Base-by-base conservation (phyloP, 1,140 invertebrate genomes). In the Wasmannia auropunctata region DNA sequence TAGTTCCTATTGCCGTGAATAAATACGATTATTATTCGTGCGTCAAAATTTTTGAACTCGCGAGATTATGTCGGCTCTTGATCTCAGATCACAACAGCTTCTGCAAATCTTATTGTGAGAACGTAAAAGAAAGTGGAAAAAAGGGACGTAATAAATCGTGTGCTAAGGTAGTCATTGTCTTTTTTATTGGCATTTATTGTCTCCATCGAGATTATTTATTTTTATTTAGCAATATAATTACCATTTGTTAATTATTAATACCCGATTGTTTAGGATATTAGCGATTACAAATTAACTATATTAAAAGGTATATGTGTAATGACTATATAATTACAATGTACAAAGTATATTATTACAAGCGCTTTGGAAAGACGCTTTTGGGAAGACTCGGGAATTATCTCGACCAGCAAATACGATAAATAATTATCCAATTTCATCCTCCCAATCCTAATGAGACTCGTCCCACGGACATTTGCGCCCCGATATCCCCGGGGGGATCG, bases 1-100 rank as follows among this genome's bases (percentile, higher is more conserved):
- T 14, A 25, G 10, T 56, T 80, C 70, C 63, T 25, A 54, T 80
- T 49, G 46, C 31, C 4, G 16, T 25, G 34, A 70, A 80, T 80
- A 70, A 70, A 80, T 69, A 69, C 34, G 3, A 3, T 28, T 69
- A 80, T 80, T 69, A 80, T 70, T 56, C 31, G n/a, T 67, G 31
- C 46, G 31, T 80, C 22, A 25, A 80, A 69, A 67, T 49, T 69
- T 67, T 69, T 67, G 31, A 67, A 54, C 16, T 40, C 46, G 28
- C 16, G 14, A 69, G 31, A 80, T 70, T 77, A 63, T 43, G n/a
- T 11, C 22, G 46, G 37, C 40, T 22, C 10, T 6, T 69, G 22
- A 37, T 37, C 19, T 80, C 63, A 25, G 6, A 54, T n/a, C 19
- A 31, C 40, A 67, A 65, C 28, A 65, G 22, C 3, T 16, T 79